Base-by-base conservation (phyloP, 1,140 invertebrate genomes). In the Caenorhabditis brenneri region DNA sequence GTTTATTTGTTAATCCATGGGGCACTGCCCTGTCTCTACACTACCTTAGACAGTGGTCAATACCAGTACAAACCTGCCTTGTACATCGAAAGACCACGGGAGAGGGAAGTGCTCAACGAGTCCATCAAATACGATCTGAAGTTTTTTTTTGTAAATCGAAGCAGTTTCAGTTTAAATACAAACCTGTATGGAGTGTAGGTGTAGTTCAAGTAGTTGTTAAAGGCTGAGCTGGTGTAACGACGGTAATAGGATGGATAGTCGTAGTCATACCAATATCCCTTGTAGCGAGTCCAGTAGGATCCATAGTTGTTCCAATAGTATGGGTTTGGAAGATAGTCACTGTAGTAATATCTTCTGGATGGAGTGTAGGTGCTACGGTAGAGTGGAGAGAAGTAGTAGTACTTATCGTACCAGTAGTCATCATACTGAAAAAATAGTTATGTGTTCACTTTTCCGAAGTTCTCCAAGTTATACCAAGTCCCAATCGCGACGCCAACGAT, bases 261-360 rank as follows among this genome's bases (percentile, higher is more conserved):
- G 69, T 85, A 85, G 84, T 86, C 83, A 49, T 86, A 86, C 84
- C 79, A 85, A 31, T 85, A 85, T 81, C 84, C 84, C 80, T 85
- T 85, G 80, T 85, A 85, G 58, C 84, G 79, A 42, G 84, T 85
- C 84, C 84, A 85, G 39, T 85, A 85, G 46, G 29, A 65, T 36
- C 42, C 55, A 58, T 81, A 85, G 22, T 58, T 36, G 78, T n/a
- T 80, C 83, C 83, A 84, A 60, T 85, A 81, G 65, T 85, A 86
- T 29, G 83, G 85, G 33, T 81, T 86, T 81, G 85, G 85, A 79
- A 86, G 81, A 49, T 86, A 86, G 65, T 86, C 85, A 42, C 82
- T 81, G 79, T 86, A 82, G 82, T 46, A 86, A 74, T 86, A 86
- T 78, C 78, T 80, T 42, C 85, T 51, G 29, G 48, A 49, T 29